Conservation (phyloP, 2,888 invertebrate genomes). For the Epinotia ramella region DNA sequence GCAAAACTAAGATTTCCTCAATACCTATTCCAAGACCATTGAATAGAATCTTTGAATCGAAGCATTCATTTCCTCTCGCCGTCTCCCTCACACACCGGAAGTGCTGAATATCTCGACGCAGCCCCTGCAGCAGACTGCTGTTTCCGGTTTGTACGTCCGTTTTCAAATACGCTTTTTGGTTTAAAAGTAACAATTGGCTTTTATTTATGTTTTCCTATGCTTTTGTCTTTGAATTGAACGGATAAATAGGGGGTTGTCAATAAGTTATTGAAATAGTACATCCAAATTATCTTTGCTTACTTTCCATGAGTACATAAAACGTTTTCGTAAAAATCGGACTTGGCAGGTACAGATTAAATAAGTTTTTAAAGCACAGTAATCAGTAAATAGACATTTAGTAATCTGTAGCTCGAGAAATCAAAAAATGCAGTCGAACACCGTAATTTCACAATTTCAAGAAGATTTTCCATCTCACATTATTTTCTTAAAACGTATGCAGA, state of each 20-base stretch:
- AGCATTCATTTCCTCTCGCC: slow-evolving; percentile 71
- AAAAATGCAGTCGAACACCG: no score
- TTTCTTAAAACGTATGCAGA: slow-evolving; percentile 24
- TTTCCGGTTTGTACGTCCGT: slow-evolving; percentile 75
- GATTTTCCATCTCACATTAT: no score
- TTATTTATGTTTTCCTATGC: slow-evolving; percentile 59
- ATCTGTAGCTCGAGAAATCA: no score
- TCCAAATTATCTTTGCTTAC: background rate
- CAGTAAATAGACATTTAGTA: no score
- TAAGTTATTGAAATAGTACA: background rate
- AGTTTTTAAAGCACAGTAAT: no score
- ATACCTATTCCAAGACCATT: slow-evolving; percentile 49
- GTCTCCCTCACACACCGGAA: slow-evolving; percentile 66
- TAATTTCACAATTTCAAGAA: no score
- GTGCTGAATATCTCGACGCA: slow-evolving; percentile 71
- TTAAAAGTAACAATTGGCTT: slow-evolving; percentile 56
- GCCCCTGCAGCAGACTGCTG: slow-evolving; percentile 73
- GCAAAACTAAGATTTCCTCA: slow-evolving; percentile 40
- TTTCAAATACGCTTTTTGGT: slow-evolving; percentile 70
- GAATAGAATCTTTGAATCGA: slow-evolving; percentile 67
- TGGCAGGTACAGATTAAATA: no score
- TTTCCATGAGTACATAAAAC: no score
- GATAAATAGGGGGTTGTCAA: slow-evolving; percentile 5
- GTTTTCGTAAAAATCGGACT: no score
- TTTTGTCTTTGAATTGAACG: slow-evolving; percentile 26